Evolutionary conservation across 2,113 vertebrate genomes (phyloP), one percentile per base, ranked within the genome.

Genomic region (Platycercus adscitus): DNA sequence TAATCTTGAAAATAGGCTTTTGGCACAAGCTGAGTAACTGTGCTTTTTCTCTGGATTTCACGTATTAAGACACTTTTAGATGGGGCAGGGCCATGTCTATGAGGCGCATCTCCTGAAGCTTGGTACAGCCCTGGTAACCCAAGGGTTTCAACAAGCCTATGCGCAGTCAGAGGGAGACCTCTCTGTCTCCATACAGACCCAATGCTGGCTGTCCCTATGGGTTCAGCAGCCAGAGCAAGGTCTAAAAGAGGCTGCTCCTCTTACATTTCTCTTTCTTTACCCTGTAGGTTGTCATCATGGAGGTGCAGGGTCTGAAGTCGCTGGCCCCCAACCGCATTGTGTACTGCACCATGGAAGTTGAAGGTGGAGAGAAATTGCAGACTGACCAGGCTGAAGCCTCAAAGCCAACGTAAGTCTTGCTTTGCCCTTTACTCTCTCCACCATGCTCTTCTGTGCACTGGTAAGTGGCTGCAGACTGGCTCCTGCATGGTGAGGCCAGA

Each of bases 261-360:
- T 95, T 18, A 69, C 9, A 9, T 13, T 82, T 46, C 17, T 44
- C 39, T 88, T 69, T 63, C 55, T 80, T 81, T 79, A 35, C 13
- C 70, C 81, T 20, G 6, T 69, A 99, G 99, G 99, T 99, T 89
- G 99, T 99, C 91, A 99, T 99, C 91, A 99, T 99, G 99, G 99
- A 99, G 93, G 99, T 99, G 26, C 99, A 99, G 87, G 99, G 99
- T 47, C 97, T 99, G 85, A 99, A 99, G 97, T 99, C 99, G 0
- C 97, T 99, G 93, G 99, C 99, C 71, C 99, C 99, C n/a, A 99
- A 99, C 96, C 99, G 99, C 75, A 99, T 99, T 10, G 99, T 99
- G 4, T 99, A 99, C 95, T 99, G 99, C 94, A 99, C 99, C 16
- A 99, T 99, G 99, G 99, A 99, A 90, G 99, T 99, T 1, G 99